Base-by-base conservation (phyloP, 2,888 invertebrate species). In the Silvanus unidentatus region DNA sequence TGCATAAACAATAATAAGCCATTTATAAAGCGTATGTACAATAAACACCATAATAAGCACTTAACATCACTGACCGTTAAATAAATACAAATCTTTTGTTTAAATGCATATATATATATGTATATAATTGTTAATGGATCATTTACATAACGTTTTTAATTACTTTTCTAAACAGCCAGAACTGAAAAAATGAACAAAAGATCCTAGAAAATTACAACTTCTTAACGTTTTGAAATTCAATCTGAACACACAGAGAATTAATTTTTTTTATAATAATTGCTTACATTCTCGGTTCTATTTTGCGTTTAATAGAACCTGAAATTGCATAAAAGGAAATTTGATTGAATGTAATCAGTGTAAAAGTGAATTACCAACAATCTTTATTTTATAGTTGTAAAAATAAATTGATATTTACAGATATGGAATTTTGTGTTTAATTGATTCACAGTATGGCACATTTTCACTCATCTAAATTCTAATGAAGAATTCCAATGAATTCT, bases 11-110 rank as follows among this genome's bases (percentile, higher is more conserved):
- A 22, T 22, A 22, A 22, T 22, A 22, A 8, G 22, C 4, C 22
- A 22, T 22, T 22, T 22, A 22, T 22, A 22, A 22, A 22, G 8
- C 22, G 22, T 22, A 32, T 3, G 32, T 32, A 12, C 12, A 32
- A n/a, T 32, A 32, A 32, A 32, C 32, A 32, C 32, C 32, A 32
- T 32, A 32, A 32, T 32, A 32, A 32, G 11, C 32, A 32, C 32
- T 32, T 32, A 32, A 32, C 4, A 32, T 3, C n/a, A n/a, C n/a
- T 32, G 10, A 4, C 32, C 32, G 32, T 32, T 32, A 32, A 32
- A 12, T 11, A 32, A 32, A 32, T 32, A 32, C 4, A 32, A 32
- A 12, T 32, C 22, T 32, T 32, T 32, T 32, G 32, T 32, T 32
- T 32, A 8, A 32, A 32, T 11, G 32, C 32, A 22, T 22, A 22